Evolutionary conservation across 2,797 vertebrate genomes (phyloP), one percentile per base, ranked within the genome.

Genomic region (Sparidentex hasta): DNA sequence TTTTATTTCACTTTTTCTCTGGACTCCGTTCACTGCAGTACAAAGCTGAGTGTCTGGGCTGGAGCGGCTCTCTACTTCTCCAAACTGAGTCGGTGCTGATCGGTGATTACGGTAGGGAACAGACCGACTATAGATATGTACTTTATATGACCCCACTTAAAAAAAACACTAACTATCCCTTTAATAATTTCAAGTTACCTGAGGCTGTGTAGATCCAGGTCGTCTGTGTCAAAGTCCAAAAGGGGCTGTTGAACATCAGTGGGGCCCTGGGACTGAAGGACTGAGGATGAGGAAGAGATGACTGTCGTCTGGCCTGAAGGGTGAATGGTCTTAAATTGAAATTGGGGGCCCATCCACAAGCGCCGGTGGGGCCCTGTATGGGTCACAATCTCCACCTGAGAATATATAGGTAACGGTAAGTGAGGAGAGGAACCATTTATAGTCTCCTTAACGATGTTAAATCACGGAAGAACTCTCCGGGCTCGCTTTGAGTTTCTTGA

Each of bases 301-400:
- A 99, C 96, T 0, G 98, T 99, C 61, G 98, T 99, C 89, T 99
- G 98, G 79, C 98, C 98, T 0, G 98, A 99, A 11, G 98, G 97
- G 41, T 99, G 98, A 85, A 99, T 98, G 12, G 97, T 99, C 95
- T 99, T 99, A 88, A 99, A 99, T 92, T 99, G 98, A 93, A 99
- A 99, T 95, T 99, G 98, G 0, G 98, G 98, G 58, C 98, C 98
- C 98, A 99, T 99, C 98, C 98, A 99, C 1, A 99, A 94, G 27
- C 98, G 97, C 0, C 98, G 95, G 55, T 99, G 98, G 6, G 98
- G 98, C 43, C 98, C 98, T 0, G 98, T 99, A 79, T 99, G 98
- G 38, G 98, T 99, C 85, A 99, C 98, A 13, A 99, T 99, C 93
- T 99, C 98, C 18, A 99, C 98, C 98, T 99, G 94, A 52, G 18